phyloP scores from a whole-genome alignment of 2,797 vertebrate genomes.

The Spondyliosoma cantharus region DNA sequence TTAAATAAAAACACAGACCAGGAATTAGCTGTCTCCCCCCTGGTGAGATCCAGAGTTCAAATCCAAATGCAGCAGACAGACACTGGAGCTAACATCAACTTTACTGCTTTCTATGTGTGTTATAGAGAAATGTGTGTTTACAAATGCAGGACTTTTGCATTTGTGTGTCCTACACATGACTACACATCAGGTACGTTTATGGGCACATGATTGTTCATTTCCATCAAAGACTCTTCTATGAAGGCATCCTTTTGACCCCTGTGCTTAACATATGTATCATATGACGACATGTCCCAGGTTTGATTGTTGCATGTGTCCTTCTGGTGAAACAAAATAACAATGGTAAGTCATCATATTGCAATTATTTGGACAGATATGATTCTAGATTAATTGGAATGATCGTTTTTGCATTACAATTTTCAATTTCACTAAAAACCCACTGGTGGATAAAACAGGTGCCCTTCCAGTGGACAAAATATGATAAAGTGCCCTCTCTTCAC shows the following conservation, averaged over 20 bases:
- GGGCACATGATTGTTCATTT: not conserved
- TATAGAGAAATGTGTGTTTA: not conserved
- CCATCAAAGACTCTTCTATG: not conserved
- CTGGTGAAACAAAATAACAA: not conserved
- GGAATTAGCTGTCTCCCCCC: not conserved
- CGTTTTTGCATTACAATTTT: no score
- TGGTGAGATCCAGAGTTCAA: not conserved
- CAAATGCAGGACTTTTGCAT: not conserved
- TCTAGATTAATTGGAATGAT: no score
- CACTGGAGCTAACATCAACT: not conserved
- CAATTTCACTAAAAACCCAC: no score
- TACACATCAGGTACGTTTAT: not conserved
- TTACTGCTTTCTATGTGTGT: not conserved
- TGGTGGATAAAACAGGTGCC: no score
- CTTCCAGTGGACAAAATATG: no score
- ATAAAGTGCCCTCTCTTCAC: no score
- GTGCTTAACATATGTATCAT: not conserved
- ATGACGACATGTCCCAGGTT: not conserved
- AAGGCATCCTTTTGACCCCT: not conserved
- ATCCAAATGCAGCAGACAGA: not conserved
- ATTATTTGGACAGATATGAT: no score
- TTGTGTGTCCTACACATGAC: not conserved
- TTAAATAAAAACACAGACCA: not conserved
- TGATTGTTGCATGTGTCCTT: not conserved
- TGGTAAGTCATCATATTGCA: no score